Base-by-base conservation (phyloP, 2,888 invertebrate genomes). In the Brachypalpus laphriformis region DNA sequence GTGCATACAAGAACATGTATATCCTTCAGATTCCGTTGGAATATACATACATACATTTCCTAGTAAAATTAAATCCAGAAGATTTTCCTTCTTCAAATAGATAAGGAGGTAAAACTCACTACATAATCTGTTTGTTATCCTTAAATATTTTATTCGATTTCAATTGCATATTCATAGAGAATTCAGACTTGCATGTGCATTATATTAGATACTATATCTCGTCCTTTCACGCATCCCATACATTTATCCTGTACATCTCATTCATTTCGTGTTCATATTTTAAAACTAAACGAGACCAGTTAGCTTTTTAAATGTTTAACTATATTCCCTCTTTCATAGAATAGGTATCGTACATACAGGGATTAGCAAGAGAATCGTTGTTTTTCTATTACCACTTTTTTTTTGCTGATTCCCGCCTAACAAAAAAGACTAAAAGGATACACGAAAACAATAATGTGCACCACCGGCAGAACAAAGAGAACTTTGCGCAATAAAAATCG, bases 401-500 rank as follows among this genome's bases (percentile, higher is more conserved):
- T 14, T 47, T 14, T 22, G 31, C 31, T n/a, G 16, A 28, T 31
- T 47, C 31, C 18, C 20, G 16, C 56, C n/a, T 31, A 57, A 34
- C 20, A 34, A 37, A 20, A 14, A 61, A 20, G 8, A 22, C n/a
- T n/a, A 40, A 31, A 16, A 78, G 37, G 25, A 56, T 56, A 56
- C 49, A 51, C 45, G 57, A 65, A 77, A 61, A 61, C 22, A 68
- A 68, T 37, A 77, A 70, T 63, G 57, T 66, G 42, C 40, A 59
- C 56, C 40, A 59, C 56, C 34, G 40, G 61, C 22, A 40, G 75
- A 75, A 70, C 47, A 63, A 61, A 68, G 45, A 16, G 20, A 74
- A 49, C 42, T 74, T 61, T 74, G 57, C 47, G 74, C 63, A 68
- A 75, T 61, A 81, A 81, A 81, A 75, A 74, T 82, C 47, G 18